Evolutionary conservation across 2,113 vertebrate genomes (phyloP).

Genomic region (Sterrhoptilus dennistouni): DNA sequence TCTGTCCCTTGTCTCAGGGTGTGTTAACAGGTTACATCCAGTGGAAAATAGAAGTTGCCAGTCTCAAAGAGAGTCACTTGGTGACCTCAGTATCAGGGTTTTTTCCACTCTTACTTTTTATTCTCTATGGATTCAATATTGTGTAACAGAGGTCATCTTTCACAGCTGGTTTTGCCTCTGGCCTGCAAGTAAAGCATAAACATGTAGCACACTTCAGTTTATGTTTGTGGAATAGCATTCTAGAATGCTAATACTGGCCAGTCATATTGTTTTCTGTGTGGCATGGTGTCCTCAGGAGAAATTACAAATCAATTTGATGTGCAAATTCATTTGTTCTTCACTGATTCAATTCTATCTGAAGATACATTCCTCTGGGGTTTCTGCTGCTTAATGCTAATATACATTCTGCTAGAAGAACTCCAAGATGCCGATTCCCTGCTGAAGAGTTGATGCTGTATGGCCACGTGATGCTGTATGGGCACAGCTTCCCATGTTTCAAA

Average conservation of each 20-base stretch:
- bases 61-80: background rate
- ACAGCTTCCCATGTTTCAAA: background rate
- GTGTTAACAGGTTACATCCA: background rate
- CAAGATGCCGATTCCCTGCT: background rate
- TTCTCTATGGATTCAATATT: background rate
- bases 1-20: background rate
- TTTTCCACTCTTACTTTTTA: background rate
- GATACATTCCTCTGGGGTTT: background rate
- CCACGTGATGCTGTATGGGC: background rate
- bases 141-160: background rate
- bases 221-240: background rate
- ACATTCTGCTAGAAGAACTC: background rate
- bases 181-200: background rate
- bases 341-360: background rate
- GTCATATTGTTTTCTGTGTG: background rate
- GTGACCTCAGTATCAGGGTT: background rate
- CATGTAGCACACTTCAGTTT: background rate
- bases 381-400: background rate
- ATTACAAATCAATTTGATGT: background rate
- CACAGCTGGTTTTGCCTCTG: background rate
- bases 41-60: background rate
- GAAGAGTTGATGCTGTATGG: background rate
- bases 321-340: conserved; percentile 5
- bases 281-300: background rate
- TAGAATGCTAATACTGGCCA: background rate